Base-by-base conservation (phyloP, 2,113 vertebrate genomes). In the Morone saxatilis region DNA sequence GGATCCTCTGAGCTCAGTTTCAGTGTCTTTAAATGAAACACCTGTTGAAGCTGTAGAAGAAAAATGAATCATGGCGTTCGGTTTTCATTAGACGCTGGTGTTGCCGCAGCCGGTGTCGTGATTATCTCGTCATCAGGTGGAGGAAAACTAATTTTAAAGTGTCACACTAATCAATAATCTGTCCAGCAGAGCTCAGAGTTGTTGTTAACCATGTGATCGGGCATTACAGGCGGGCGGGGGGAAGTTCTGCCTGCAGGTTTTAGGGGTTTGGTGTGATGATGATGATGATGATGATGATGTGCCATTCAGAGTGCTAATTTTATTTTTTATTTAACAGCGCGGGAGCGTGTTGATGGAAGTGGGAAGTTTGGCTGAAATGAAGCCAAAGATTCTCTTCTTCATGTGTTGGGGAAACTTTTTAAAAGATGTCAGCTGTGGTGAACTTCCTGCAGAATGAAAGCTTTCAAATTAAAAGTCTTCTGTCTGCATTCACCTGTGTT, bases 391-490 rank as follows among this genome's bases (percentile, higher is more conserved):
- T 67, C 31, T 82, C 36, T 31, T 31, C 12, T 22, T 41, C 40
- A 19, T 7, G 4, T 78, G 73, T 48, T 0, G 25, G 31, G 38
- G 16, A 61, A 61, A 75, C 38, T 13, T 53, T 13, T 53, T 69
- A 4, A 61, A 45, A 60, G 53, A 53, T 38, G 70, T 78, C 66
- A 65, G 48, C 53, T 78, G 61, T 51, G 20, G 1, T 43, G 48
- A 13, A 47, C 50, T 47, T 69, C 57, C 77, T 90, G 79, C 57
- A n/a, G 50, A 69, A 47, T 60, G 38, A 76, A 66, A 16, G 45
- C 83, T 84, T 70, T 77, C 51, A 80, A 51, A 78, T 84, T 83
- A 82, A 78, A 88, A 83, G 75, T 78, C 43, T 71, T 54, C 22
- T 67, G 17, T 70, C 40, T 56, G 57, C 61, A 43, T 69, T 36